These are phyloP conservation scores for Leucoraja erinaceus DNA, from an alignment of 2,113 vertebrate genomes.

Conservation along the genomic window DNA sequence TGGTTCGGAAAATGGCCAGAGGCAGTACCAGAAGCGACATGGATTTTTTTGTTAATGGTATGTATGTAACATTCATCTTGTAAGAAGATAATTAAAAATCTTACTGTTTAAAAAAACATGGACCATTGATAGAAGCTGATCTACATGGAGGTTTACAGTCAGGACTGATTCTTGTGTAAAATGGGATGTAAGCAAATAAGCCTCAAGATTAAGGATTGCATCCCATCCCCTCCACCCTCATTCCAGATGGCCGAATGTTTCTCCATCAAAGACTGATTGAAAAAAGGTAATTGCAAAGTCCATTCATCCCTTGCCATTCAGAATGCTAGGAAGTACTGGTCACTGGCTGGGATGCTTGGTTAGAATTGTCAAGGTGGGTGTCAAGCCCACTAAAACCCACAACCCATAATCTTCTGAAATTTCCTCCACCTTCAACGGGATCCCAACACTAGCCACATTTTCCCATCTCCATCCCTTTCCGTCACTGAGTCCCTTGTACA, in stretches of 20 bases:
- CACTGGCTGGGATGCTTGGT: not conserved
- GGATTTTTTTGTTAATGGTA: slow-evolving; percentile 44
- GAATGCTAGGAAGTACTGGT: not conserved
- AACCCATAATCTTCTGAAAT: too few species aligned
- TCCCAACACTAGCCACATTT: too few species aligned
- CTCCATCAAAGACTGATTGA: not conserved
- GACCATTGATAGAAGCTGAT: not conserved
- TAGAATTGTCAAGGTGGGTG: not conserved
- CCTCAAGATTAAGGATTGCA: not conserved
- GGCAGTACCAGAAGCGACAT: not conserved
- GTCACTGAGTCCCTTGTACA: too few species aligned
- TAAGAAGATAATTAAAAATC: slow-evolving; percentile 47
- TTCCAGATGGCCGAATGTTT: not conserved
- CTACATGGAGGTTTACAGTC: not conserved
- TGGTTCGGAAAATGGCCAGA: not conserved
- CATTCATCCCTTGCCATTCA: not conserved
- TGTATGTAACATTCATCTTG: slow-evolving; percentile 51
- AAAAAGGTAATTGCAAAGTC: not conserved
- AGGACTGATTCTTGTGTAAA: not conserved
- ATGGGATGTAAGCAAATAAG: not conserved
- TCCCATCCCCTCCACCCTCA: not conserved
- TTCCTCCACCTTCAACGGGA: too few species aligned
- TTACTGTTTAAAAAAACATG: slow-evolving; percentile 11
- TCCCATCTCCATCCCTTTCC: too few species aligned
- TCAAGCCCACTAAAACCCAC: not conserved